Evolutionary conservation across 1,140 invertebrate species (phyloP), one percentile per base, ranked within the genome.

Genomic region (Ceratina calcarata): DNA sequence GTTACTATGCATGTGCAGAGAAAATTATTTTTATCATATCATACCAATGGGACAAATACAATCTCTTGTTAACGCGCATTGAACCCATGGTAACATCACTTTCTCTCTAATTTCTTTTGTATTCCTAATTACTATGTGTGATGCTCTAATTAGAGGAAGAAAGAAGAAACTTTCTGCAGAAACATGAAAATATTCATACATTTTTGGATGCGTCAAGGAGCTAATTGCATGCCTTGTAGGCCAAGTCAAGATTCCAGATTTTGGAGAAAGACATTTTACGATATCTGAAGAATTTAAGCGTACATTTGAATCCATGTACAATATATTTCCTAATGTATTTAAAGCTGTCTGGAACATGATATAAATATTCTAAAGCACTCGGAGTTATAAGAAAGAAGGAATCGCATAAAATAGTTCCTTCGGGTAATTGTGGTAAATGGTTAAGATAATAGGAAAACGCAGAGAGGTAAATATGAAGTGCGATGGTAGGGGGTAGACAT

Each of bases 21-120:
- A 32, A 64, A 51, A 68, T 69, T 57, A 53, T 2, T 77, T 66
- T 71, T 62, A 79, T 61, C 8, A 6, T 69, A 3, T 69, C 72
- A 4, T 80, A 96, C 97, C 98, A 84, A 98, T 97, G 27, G 98
- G 98, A 92, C 96, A 95, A 83, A 98, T 97, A 93, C 98, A 98
- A 89, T 98, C 97, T 83, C 95, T 94, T 60, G 96, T 97, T 62
- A 99, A 93, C 51, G 97, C 96, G 93, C 98, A 99, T 91, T 97
- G 96, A n/a, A 98, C 95, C 98, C 98, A 99, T 57, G 97, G 97
- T 84, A 97, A 92, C 97, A 98, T 98, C 55, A 98, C 93, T 82
- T 96, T 94, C 58, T 95, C 93, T 79, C 96, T 95, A 75, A 97
- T 94, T 24, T 91, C 91, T 64, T 94, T 92, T 53, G 94, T 95